Conservation (phyloP, 2,888 invertebrate genomes). For the Thera obeliscata region DNA sequence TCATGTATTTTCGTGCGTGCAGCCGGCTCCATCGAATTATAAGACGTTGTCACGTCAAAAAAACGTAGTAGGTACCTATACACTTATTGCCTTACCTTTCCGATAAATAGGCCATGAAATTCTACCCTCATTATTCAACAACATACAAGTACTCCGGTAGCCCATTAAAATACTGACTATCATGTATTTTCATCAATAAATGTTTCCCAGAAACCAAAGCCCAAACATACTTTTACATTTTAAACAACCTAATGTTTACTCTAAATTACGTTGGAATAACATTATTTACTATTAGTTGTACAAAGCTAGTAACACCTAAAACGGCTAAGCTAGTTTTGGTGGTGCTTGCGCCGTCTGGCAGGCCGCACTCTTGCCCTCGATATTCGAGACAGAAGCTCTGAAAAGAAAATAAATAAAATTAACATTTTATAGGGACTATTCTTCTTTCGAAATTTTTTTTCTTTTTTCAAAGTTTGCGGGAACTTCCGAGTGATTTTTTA, state of each 20-base stretch:
- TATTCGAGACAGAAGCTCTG: slow-evolving; percentile 80
- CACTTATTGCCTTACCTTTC: neutral
- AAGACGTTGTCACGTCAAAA: too few species aligned
- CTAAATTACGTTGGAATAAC: slow-evolving; percentile 24
- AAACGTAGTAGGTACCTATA: too few species aligned
- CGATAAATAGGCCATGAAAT: neutral
- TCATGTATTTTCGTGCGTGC: too few species aligned
- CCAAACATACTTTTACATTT: slow-evolving; percentile 9
- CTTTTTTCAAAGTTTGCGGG: too few species aligned
- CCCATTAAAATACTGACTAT: slow-evolving; percentile 18
- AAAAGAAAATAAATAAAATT: slow-evolving; percentile 50
- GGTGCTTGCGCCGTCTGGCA: slow-evolving; percentile 51
- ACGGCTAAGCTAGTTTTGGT: slow-evolving; percentile 50
- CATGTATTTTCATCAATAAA: slow-evolving; percentile 23
- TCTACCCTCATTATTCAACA: slow-evolving; percentile 17
- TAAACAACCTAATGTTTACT: neutral
- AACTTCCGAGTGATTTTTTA: too few species aligned
- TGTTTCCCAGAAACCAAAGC: slow-evolving; percentile 4
- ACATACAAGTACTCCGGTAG: slow-evolving; percentile 8
- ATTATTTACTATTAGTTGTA: slow-evolving; percentile 42
- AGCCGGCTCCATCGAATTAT: too few species aligned
- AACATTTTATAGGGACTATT: too few species aligned
- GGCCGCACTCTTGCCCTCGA: slow-evolving; percentile 70
- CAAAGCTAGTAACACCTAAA: slow-evolving; percentile 53
- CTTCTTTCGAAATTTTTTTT: too few species aligned